phyloP scores from a whole-genome alignment of 2,113 vertebrate species.

The Cochlearius cochlearius region DNA sequence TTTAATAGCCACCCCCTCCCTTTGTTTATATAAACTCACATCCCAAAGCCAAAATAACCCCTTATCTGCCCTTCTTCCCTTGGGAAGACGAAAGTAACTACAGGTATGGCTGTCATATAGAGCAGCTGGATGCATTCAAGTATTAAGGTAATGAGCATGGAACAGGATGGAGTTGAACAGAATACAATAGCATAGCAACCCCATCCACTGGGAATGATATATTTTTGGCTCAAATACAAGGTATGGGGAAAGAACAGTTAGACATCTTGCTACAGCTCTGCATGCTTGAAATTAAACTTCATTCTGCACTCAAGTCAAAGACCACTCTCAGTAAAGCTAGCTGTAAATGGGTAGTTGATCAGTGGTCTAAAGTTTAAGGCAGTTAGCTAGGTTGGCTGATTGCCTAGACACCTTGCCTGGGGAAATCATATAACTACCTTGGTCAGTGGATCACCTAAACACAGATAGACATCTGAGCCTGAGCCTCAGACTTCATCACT shows the following conservation, averaged over 20 bases:
- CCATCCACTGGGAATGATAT: neutral
- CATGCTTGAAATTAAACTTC: neutral
- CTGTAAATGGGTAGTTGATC: neutral
- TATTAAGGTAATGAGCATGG: neutral
- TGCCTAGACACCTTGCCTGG: neutral
- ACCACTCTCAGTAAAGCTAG: neutral
- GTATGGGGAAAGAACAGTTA: neutral
- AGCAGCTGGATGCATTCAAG: neutral
- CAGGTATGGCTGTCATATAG: neutral
- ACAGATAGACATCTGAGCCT: neutral
- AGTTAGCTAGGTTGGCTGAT: neutral
- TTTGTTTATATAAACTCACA: neutral
- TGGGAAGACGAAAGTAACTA: neutral
- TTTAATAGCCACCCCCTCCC: neutral
- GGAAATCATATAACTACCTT: neutral
- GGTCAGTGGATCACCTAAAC: neutral
- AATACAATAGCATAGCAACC: neutral
- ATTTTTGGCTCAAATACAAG: neutral
- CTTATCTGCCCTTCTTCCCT: neutral
- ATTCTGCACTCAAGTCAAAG: neutral
- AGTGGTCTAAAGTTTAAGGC: neutral
- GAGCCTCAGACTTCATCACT: neutral
- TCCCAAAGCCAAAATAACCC: neutral
- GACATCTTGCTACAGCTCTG: neutral
- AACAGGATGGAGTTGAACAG: neutral